A percentile compares a stretch with the other conserved stretches of the same genome.
Conservation (phyloP, 2,797 vertebrate species). For the Emydoidea blandingii region DNA sequence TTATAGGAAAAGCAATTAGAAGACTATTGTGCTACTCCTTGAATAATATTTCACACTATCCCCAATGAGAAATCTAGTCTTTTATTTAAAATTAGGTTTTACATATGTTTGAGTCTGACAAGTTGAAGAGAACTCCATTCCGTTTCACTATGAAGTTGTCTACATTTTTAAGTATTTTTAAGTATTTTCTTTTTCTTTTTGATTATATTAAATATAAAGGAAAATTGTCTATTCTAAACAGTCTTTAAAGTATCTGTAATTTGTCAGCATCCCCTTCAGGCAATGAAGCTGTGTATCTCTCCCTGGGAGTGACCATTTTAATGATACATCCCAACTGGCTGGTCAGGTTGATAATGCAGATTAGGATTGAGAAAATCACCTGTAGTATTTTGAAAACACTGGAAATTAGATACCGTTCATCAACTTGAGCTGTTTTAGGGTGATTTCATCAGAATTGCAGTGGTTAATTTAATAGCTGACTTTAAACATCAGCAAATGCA, state of each 20-base stretch:
- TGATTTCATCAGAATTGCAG: too few species aligned
- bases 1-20: neutral
- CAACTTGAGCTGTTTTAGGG: too few species aligned
- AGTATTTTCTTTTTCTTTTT: neutral
- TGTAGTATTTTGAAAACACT: too few species aligned
- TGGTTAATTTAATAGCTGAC: too few species aligned
- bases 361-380: too few species aligned
- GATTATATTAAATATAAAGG: neutral
- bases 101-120: neutral
- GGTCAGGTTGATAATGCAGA: neutral
- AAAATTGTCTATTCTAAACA: neutral
- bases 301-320: neutral
- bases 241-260: neutral
- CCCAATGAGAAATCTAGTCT: neutral
- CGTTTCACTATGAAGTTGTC: neutral
- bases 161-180: neutral
- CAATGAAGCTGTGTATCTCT: neutral
- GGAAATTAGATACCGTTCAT: too few species aligned
- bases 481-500: too few species aligned
- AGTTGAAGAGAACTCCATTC: neutral
- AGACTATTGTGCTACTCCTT: neutral
- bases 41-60: neutral
- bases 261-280: neutral
- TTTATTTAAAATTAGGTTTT: neutral
- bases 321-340: neutral